Evolutionary conservation across 2,888 invertebrate species (phyloP), one percentile per base, ranked within the genome.

Genomic region (Pristionchus fissidentatus): DNA sequence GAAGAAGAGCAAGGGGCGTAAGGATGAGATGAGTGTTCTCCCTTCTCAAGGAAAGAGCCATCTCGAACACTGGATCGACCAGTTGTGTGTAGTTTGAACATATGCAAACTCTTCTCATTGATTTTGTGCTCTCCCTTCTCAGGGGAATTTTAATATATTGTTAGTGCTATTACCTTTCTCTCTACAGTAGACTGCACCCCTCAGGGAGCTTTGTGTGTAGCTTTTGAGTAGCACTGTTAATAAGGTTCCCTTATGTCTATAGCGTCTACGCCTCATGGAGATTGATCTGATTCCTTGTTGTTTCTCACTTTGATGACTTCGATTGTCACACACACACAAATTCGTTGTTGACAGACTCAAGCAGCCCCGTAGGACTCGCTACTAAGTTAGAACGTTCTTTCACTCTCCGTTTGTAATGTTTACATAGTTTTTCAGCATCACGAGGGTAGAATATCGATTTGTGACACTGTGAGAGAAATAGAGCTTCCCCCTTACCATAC

Each of bases 61-160:
- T 75, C 75, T 75, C 22, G 75, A 75, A 29, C 75, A 75, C 19
- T 75, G 75, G 75, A 75, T 75, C 46, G 75, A 75, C 15, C 75
- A 75, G 26, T 49, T 75, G 75, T 43, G 75, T 29, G 75, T 75
- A 5, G 46, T 75, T 26, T 46, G 46, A 46, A 22, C n/a, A n/a
- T n/a, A n/a, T n/a, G n/a, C n/a, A n/a, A n/a, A n/a, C n/a, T n/a
- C n/a, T n/a, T n/a, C n/a, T n/a, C n/a, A n/a, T n/a, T n/a, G n/a
- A n/a, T n/a, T n/a, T n/a, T n/a, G n/a, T n/a, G n/a, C n/a, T n/a
- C n/a, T n/a, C n/a, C n/a, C n/a, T n/a, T n/a, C n/a, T n/a, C n/a
- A n/a, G n/a, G n/a, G n/a, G n/a, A n/a, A n/a, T n/a, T n/a, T n/a
- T n/a, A n/a, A n/a, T n/a, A n/a, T n/a, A n/a, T n/a, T n/a, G n/a